Conservation (phyloP, 2,888 invertebrate species). For the Tryphoninae sp. region DNA sequence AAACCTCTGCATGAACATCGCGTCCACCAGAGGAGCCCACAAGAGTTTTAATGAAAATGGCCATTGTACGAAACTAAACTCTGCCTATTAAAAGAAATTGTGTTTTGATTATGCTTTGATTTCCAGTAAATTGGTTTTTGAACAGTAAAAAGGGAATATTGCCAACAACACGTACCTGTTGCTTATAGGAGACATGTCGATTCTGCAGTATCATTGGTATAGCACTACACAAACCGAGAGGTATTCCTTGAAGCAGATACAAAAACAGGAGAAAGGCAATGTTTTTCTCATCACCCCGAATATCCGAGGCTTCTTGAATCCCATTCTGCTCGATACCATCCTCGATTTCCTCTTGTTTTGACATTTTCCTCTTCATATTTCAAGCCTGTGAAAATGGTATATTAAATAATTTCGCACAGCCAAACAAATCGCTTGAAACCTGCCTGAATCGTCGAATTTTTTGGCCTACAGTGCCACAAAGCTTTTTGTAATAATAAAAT, state of each 20-base stretch:
- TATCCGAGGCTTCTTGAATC: constrained; percentile 72
- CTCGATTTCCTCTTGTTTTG: constrained; percentile 57
- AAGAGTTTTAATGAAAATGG: constrained; percentile 95
- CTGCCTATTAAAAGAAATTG: constrained; percentile 85
- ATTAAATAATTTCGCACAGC: neutral
- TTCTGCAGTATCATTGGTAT: constrained; percentile 98
- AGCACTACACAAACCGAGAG: constrained; percentile 95
- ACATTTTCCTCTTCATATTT: constrained; percentile 68
- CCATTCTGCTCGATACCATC: constrained; percentile 62
- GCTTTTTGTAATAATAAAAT: neutral
- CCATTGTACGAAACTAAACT: constrained; percentile 97
- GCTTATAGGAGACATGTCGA: constrained; percentile 94
- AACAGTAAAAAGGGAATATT: neutral
- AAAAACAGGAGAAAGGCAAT: constrained; percentile 94
- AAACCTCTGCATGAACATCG: constrained; percentile 90
- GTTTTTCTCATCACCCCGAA: constrained; percentile 88
- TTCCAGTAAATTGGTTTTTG: neutral
- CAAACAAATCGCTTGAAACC: neutral
- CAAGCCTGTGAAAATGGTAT: constrained; percentile 6
- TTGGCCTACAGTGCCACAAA: constrained; percentile 10
- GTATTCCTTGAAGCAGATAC: constrained; percentile 97
- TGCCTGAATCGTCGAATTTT: neutral
- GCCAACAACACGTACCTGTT: constrained; percentile 86
- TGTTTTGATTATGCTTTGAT: neutral
- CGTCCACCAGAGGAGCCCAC: constrained; percentile 99